A percentile compares a stretch with the other conserved stretches of the same genome.
Conservation (phyloP, 2,113 vertebrate genomes). For the Protomyctophum bolini region DNA sequence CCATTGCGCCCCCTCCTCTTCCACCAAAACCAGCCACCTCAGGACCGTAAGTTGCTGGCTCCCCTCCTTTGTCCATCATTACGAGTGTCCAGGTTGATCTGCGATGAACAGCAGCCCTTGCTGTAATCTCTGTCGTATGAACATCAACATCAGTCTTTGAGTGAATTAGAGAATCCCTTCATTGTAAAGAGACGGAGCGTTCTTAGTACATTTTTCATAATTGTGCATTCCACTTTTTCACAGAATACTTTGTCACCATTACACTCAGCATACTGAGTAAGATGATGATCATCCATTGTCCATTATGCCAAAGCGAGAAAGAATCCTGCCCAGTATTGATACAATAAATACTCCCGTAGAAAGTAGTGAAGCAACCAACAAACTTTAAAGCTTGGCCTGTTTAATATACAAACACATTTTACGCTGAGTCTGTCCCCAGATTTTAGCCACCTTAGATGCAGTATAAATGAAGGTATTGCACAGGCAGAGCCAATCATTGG, state of each 20-base stretch:
- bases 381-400: constrained; percentile 22
- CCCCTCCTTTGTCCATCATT: neutral
- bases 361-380: constrained; percentile 19
- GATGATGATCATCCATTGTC: neutral
- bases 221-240: neutral
- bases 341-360: constrained; percentile 21
- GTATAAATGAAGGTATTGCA: neutral
- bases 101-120: neutral
- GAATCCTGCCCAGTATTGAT: constrained; percentile 27
- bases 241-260: neutral
- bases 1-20: constrained; percentile 46
- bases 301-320: constrained; percentile 15
- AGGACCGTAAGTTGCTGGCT: constrained; percentile 65
- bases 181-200: no score
- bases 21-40: constrained; percentile 54
- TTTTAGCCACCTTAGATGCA: constrained; percentile 12
- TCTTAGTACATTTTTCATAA: neutral
- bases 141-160: no score
- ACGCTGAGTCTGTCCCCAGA: neutral
- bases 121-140: neutral
- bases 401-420: constrained; percentile 58
- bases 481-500: neutral
- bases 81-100: neutral
- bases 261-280: neutral
- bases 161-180: no score